Base-by-base conservation (phyloP, 1,140 invertebrate genomes). In the Saxidomus purpurata region DNA sequence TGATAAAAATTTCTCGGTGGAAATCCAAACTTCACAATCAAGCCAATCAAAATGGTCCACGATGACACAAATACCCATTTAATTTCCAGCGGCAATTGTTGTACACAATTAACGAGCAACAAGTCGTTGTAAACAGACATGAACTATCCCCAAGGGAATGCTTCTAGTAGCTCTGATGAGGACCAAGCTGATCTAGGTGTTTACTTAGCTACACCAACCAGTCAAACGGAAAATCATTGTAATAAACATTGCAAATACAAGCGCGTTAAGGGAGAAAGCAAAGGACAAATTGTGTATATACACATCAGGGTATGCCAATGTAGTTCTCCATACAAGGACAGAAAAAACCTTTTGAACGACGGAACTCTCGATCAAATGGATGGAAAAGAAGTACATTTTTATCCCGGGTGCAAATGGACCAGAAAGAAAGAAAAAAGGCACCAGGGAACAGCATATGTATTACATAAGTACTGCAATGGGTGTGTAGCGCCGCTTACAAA, bases 201-300 rank as follows among this genome's bases (percentile, higher is more conserved):
- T 38, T 36, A 22, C 17, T 17, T 25, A 38, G 4, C 67, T 17
- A 3, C 13, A 38, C 36, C 67, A 38, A 38, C 31, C 17, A 34
- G 67, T 2, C 31, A 13, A 19, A 71, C 22, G 31, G 67, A 71
- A 71, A 11, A 71, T 15, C 67, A 71, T n/a, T 2, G 1, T 13
- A 28, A 71, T 22, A 71, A 38, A 71, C 67, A 71, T 71, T 71
- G 67, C 17, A 71, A 71, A 71, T 71, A 71, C 34, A 17, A 71
- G 36, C 31, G 22, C 2, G 1, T 4, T 38, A 31, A 36, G 4
- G 67, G 15, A 6, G 38, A 6, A 38, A 19, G 36, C 19, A 71
- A 40, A 28, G 59, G 25, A 2, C 8, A 38, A 40, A 9, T 8
- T 1, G 67, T 71, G 1, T 36, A 38, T 22, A 19, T 36, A 15